phyloP scores from a whole-genome alignment of 2,888 invertebrate genomes.

The Melieria picta region DNA sequence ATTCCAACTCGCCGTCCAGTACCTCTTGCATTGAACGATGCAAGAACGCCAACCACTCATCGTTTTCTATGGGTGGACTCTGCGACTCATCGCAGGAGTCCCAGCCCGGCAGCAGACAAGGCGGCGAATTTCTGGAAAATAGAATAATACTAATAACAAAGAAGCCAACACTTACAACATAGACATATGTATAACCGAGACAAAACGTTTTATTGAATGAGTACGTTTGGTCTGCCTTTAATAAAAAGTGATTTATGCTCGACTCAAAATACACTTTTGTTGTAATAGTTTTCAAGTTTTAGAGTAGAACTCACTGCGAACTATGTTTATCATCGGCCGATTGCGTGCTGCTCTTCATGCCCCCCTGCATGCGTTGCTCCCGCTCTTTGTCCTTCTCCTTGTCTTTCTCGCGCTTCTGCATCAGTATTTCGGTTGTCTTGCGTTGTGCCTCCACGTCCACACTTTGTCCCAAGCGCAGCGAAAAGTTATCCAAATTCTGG shows the following conservation, averaged over 20 bases:
- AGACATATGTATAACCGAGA: too few relatives aligned
- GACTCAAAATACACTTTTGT: slow-evolving; percentile 2
- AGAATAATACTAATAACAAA: neutral
- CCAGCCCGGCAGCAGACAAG: slow-evolving; percentile 64
- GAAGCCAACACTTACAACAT: too few relatives aligned
- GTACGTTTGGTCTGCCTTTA: too few relatives aligned
- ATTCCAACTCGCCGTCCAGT: slow-evolving; percentile 81
- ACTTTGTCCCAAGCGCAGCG: slow-evolving; percentile 61
- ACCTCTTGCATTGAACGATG: slow-evolving; percentile 84
- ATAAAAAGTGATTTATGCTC: neutral
- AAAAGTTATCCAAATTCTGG: slow-evolving; percentile 67
- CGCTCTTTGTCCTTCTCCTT: slow-evolving; percentile 39
- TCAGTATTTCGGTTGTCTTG: slow-evolving; percentile 51
- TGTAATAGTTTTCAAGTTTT: neutral
- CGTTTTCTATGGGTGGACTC: slow-evolving; percentile 79
- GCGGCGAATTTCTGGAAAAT: slow-evolving; percentile 58
- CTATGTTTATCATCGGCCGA: slow-evolving; percentile 60
- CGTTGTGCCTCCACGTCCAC: slow-evolving; percentile 52
- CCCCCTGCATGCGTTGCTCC: slow-evolving; percentile 34
- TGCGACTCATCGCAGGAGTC: slow-evolving; percentile 68
- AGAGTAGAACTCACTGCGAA: slow-evolving; percentile 50
- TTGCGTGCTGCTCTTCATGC: slow-evolving; percentile 52
- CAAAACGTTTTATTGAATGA: too few relatives aligned
- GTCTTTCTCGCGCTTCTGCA: slow-evolving; percentile 47
- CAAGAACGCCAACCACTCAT: slow-evolving; percentile 88